phyloP scores from a whole-genome alignment of 2,888 invertebrate genomes.

The Leuctra nigra region DNA sequence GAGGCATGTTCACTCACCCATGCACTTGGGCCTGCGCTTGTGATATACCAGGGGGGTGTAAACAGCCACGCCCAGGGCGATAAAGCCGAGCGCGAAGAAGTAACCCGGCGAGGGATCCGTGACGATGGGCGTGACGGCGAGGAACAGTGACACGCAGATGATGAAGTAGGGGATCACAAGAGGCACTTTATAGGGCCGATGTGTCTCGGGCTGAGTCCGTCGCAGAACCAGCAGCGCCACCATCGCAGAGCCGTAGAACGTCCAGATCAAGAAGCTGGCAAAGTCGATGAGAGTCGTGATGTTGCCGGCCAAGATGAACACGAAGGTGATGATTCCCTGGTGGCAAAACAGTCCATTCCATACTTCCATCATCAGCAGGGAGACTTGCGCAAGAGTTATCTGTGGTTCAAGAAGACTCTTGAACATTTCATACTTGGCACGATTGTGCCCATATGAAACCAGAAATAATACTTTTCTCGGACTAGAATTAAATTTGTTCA shows the following conservation, averaged over 20 bases:
- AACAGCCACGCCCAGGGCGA: constrained; percentile 58
- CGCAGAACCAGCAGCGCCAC: constrained; percentile 67
- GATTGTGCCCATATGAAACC: too few relatives aligned
- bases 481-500: too few relatives aligned
- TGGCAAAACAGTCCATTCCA: too few relatives aligned
- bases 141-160: constrained; percentile 59
- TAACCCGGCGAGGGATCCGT: constrained; percentile 70
- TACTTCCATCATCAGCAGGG: too few relatives aligned
- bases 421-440: too few relatives aligned
- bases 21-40: constrained; percentile 52
- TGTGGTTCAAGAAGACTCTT: too few relatives aligned
- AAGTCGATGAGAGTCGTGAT: constrained; percentile 74
- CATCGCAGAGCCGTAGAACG: constrained; percentile 80
- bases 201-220: constrained; percentile 57
- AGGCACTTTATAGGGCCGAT: constrained; percentile 68
- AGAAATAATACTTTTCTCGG: too few relatives aligned
- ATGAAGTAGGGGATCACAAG: constrained; percentile 66
- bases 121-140: constrained; percentile 67
- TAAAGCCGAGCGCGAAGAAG: constrained; percentile 65
- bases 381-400: too few relatives aligned
- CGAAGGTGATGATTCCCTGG: constrained; percentile 53
- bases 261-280: constrained; percentile 82
- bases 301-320: constrained; percentile 66
- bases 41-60: constrained; percentile 72
- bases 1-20: constrained; percentile 58